phyloP scores from a whole-genome alignment of 2,888 invertebrate species.

The Rhagonycha fulva region DNA sequence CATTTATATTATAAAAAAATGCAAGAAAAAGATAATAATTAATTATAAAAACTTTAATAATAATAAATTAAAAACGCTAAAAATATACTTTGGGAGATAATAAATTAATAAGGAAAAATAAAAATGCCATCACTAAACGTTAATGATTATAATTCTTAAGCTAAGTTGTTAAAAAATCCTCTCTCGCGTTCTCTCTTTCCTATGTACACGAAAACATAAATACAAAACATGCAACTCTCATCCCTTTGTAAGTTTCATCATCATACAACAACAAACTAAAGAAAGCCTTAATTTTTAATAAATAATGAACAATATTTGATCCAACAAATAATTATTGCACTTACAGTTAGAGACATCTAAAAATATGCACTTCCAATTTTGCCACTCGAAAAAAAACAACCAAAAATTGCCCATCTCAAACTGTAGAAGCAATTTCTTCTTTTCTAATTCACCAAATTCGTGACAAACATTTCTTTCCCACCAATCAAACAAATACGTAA shows the following conservation, averaged over 20 bases:
- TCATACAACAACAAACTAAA: constrained; percentile 15
- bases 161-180: constrained; percentile 17
- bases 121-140: constrained; percentile 15
- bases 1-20: constrained; percentile 22
- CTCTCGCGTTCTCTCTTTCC: constrained; percentile 17
- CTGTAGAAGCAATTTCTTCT: constrained; percentile 27
- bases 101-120: constrained; percentile 18
- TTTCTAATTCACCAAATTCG: constrained; percentile 9
- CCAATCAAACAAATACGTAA: background rate
- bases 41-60: constrained; percentile 13
- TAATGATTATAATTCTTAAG: constrained; percentile 21
- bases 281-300: constrained; percentile 35
- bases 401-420: constrained; percentile 14
- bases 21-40: constrained; percentile 13
- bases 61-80: constrained; percentile 28
- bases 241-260: constrained; percentile 4
- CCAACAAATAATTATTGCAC: constrained; percentile 48
- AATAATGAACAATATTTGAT: constrained; percentile 51
- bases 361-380: constrained; percentile 31
- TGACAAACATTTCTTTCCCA: constrained; percentile 26
- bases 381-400: constrained; percentile 26
- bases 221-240: constrained; percentile 19
- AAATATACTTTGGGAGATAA: constrained; percentile 27
- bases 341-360: constrained; percentile 39
- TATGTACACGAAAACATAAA: constrained; percentile 9